phyloP scores from a whole-genome alignment of 2,797 vertebrate species.

The Etheostoma perlongum region DNA sequence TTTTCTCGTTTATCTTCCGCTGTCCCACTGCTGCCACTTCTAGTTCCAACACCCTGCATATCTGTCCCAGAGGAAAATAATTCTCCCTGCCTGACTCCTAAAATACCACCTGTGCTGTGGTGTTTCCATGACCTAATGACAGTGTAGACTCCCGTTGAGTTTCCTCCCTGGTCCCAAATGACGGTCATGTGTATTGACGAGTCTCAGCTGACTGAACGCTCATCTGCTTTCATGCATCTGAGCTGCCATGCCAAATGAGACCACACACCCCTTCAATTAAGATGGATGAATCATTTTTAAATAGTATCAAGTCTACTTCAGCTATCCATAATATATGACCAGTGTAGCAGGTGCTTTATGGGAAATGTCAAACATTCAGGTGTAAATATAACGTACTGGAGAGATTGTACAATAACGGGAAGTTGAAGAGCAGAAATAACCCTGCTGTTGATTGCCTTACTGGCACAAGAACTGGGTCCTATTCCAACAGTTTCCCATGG shows the following conservation, averaged over 20 bases:
- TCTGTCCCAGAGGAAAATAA: constrained; percentile 60
- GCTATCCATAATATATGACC: neutral
- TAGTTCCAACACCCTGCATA: constrained; percentile 43
- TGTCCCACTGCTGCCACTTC: constrained; percentile 39
- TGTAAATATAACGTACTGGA: constrained; percentile 37
- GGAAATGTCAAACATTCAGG: constrained; percentile 30
- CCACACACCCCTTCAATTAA: neutral
- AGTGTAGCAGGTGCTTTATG: neutral
- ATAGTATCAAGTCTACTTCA: neutral
- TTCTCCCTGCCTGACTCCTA: constrained; percentile 67
- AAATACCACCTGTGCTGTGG: constrained; percentile 79
- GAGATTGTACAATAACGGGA: constrained; percentile 39
- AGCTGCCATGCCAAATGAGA: constrained; percentile 7
- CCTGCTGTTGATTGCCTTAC: constrained; percentile 43
- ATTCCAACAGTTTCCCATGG: constrained; percentile 29
- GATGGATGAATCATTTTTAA: constrained; percentile 7
- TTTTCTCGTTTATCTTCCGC: constrained; percentile 57
- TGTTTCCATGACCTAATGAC: constrained; percentile 82
- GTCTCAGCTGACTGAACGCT: constrained; percentile 47
- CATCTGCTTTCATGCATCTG: constrained; percentile 34
- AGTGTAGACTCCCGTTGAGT: constrained; percentile 66
- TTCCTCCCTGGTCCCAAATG: constrained; percentile 61
- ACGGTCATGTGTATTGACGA: constrained; percentile 49
- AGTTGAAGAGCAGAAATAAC: constrained; percentile 53
- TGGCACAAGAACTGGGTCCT: constrained; percentile 39